Evolutionary conservation across 2,113 vertebrate genomes (phyloP), one percentile per base, ranked within the genome.

Genomic region (Myxocyprinus asiaticus): DNA sequence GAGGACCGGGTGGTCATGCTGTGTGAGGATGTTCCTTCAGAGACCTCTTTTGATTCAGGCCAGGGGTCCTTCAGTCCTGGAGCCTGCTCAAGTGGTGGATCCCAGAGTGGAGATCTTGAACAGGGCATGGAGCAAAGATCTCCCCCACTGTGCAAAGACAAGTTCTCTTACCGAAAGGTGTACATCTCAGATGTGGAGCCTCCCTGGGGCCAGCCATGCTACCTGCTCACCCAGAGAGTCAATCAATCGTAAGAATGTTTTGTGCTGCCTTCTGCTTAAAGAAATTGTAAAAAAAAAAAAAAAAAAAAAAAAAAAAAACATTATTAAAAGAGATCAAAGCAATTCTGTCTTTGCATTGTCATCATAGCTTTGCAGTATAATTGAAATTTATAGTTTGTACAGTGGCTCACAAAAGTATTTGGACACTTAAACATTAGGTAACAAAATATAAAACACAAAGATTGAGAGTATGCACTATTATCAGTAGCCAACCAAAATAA

Each of bases 1-100:
- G 87, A 89, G 22, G 89, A 92, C 77, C 83, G 88, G 17, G 90
- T 94, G 75, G 81, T 93, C 84, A 92, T 94, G 93, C 42, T 91
- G 3, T 93, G 92, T 0, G 92, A 94, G 48, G 92, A 92, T 7
- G 0, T 93, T 0, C 89, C 91, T 0, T 62, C 72, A 0, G 75
- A 77, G 53, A 74, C 3, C 50, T 90, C 86, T 3, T 79, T 75
- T 0, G 70, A 86, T 69, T 89, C 88, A 0, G 69, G 79, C 22
- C 79, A 61, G 5, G 72, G 78, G n/a, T 84, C 84, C 0, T 72
- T 14, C 12, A 84, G 83, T 8, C 62, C 75, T 2, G 67, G 82
- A 45, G 59, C 44, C 63, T 15, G 42, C 5, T 89, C 87, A 3
- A 85, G 85, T 44, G 79, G 43, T n/a, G 86, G 85, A 9, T 89